A percentile compares a stretch with the other conserved stretches of the same genome.
These are phyloP conservation scores for Papilio polyxenes DNA, from an alignment of 1,140 invertebrate species.

Conservation along the genomic window DNA sequence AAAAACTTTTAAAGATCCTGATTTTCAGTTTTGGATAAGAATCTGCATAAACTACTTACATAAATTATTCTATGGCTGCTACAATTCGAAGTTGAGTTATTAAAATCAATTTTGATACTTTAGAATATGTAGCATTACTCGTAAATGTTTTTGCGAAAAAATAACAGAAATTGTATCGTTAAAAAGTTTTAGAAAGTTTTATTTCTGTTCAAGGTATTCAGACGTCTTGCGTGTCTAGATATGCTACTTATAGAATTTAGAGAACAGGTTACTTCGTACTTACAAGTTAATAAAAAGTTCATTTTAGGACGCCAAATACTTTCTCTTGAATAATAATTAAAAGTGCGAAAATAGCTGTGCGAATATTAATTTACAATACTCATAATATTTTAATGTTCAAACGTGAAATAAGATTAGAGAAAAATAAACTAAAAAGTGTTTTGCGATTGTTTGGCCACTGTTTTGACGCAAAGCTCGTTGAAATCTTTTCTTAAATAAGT, in stretches of 20 bases:
- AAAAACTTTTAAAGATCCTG: neutral
- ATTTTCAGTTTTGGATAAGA: no score
- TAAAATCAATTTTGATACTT: neutral
- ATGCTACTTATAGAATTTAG: neutral
- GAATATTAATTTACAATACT: neutral
- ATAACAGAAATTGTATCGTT: neutral
- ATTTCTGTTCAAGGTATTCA: neutral
- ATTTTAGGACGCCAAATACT: neutral
- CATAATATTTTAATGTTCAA: neutral
- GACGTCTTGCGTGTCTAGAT: neutral
- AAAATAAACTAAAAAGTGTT: neutral
- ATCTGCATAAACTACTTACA: no score
- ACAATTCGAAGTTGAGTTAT: neutral
- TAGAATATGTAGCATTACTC: neutral
- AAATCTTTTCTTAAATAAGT: constrained; percentile 3
- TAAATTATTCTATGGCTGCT: no score
- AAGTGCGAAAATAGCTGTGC: neutral
- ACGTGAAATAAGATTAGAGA: neutral
- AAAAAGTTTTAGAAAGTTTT: constrained; percentile 17
- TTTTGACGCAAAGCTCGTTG: neutral
- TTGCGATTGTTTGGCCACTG: neutral
- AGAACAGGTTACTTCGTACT: neutral
- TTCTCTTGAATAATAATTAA: neutral
- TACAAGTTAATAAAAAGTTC: neutral
- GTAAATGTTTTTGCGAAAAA: neutral